phyloP scores from a whole-genome alignment of 2,797 vertebrate species.

The Tragelaphus oryx region DNA sequence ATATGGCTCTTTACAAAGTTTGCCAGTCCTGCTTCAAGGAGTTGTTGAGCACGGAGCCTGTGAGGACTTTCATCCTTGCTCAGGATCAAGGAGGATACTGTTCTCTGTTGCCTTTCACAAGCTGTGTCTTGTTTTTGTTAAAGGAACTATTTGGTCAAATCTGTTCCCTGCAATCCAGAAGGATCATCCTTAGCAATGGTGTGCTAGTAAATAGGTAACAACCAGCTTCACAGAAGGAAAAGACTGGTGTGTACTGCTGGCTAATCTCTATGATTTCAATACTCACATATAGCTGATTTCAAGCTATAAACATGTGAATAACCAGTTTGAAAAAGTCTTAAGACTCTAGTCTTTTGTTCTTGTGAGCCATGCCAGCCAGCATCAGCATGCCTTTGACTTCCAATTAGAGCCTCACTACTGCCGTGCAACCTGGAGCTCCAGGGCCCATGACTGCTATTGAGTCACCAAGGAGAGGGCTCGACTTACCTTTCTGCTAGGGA shows the following conservation, averaged over 20 bases:
- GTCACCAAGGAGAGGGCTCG: neutral
- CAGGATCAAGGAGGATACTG: neutral
- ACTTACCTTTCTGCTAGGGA: neutral
- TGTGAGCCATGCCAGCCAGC: neutral
- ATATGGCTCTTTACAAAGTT: neutral
- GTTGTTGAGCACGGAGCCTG: fast-evolving
- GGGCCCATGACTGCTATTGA: neutral
- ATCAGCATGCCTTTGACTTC: neutral
- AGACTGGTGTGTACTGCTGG: neutral
- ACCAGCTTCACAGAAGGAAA: neutral
- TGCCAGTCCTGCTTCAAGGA: neutral
- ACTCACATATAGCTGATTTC: neutral
- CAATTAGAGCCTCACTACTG: neutral
- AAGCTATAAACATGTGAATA: neutral
- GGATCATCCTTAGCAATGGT: neutral
- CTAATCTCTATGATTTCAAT: neutral
- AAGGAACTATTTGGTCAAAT: neutral
- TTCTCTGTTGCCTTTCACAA: neutral
- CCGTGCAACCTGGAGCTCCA: neutral
- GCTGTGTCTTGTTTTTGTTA: neutral
- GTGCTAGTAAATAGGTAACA: neutral
- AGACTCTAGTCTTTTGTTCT: neutral
- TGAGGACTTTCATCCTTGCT: neutral
- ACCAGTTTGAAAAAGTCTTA: neutral
- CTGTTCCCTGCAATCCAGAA: neutral